These are phyloP conservation scores for Zalophus californianus DNA, from an alignment of 2,797 vertebrate genomes.

Conservation along the genomic window DNA sequence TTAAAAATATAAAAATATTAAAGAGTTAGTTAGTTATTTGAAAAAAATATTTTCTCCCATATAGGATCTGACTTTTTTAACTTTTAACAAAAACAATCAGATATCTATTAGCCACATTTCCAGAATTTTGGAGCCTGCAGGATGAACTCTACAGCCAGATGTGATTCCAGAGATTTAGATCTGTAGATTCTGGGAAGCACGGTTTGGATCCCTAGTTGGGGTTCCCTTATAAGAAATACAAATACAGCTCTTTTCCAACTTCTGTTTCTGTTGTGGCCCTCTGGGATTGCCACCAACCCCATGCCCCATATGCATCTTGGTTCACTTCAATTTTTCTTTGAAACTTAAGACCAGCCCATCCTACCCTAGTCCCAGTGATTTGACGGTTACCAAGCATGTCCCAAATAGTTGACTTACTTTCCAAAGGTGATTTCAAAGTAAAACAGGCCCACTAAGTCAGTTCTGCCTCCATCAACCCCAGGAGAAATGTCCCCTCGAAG, in stretches of 20 bases:
- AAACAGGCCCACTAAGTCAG: neutral
- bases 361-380: neutral
- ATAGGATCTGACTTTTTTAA: neutral
- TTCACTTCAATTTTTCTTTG: neutral
- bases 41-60: neutral
- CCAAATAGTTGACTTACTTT: neutral
- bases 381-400: neutral
- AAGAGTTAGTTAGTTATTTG: constrained; percentile 99
- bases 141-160: neutral
- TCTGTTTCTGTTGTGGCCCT: neutral
- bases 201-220: neutral
- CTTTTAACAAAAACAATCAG: neutral
- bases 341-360: neutral
- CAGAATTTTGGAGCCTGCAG: neutral
- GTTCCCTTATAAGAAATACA: neutral
- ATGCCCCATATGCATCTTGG: neutral
- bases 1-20: constrained; percentile 94
- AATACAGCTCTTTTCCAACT: neutral
- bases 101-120: neutral
- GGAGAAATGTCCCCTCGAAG: neutral
- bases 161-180: neutral
- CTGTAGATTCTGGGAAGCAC: neutral
- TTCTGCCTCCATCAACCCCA: neutral
- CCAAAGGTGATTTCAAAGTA: neutral
- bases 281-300: neutral